Conservation (phyloP, 2,113 vertebrate genomes). For the Ariopsis seemanni region DNA sequence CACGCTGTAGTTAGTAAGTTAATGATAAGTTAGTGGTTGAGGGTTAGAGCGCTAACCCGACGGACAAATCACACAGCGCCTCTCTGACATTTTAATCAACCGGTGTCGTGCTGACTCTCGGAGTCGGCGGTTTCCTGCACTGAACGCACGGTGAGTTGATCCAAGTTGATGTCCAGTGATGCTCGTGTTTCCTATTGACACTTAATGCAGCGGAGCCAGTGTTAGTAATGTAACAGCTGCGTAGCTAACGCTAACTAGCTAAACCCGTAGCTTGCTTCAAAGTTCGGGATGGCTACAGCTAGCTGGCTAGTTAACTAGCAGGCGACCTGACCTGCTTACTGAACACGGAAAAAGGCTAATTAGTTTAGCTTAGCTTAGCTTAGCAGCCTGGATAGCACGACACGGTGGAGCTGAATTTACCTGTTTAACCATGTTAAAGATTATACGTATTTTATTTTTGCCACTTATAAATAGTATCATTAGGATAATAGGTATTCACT, state of each 20-base stretch:
- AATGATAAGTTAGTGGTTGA: not conserved
- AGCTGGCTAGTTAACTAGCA: constrained; percentile 20
- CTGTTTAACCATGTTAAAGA: not conserved
- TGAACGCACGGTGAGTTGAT: constrained; percentile 42
- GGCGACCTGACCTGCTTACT: not conserved
- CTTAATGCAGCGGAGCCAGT: not conserved
- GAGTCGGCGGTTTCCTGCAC: not conserved
- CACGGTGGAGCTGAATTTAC: not conserved
- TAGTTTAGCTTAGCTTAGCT: constrained; percentile 1
- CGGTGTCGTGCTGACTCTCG: not conserved
- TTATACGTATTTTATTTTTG: not conserved
- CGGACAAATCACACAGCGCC: not conserved
- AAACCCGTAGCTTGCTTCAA: not conserved
- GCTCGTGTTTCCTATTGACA: not conserved
- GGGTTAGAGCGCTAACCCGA: not conserved
- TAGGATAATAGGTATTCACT: too few relatives aligned
- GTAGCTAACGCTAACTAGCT: not conserved
- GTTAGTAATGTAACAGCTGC: not conserved
- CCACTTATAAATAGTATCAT: not conserved
- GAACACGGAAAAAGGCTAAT: constrained; percentile 3
- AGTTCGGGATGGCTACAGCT: constrained; percentile 2
- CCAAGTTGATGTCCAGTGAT: not conserved
- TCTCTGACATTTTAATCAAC: not conserved
- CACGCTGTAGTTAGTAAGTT: not conserved
- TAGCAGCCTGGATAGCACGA: not conserved